Base-by-base conservation (phyloP, 2,888 invertebrate species). In the Papilio demoleus region DNA sequence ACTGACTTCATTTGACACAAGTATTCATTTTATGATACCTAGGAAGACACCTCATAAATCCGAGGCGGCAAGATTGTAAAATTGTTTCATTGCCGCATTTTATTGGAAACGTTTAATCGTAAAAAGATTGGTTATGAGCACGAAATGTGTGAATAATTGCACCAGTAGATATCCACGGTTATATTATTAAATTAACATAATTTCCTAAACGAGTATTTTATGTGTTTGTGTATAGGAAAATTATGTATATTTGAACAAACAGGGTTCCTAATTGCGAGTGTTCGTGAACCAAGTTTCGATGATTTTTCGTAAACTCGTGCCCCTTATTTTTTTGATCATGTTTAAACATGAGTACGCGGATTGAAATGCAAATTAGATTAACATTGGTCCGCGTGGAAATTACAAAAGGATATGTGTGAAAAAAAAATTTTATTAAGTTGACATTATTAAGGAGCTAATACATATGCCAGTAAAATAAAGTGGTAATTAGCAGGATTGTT, bases 291-390 rank as follows among this genome's bases (percentile, higher is more conserved):
- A 56, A 24, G 66, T 67, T 67, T 47, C 19, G 47, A 60, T 36
- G 66, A 60, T 53, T 56, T 53, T 62, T 67, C 62, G 58, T 63
- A 63, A 62, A 34, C 62, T 62, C 36, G 34, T 12, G 47, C 27
- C 56, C 24, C 31, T 11, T 36, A 12, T 4, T 45, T 62, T 68
- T 56, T 36, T 22, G n/a, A 6, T 63, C 34, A 56, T 63, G 47
- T 63, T 68, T 68, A 58, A 36, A 62, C 62, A 68, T 68, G 67
- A 58, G 56, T 36, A n/a, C 36, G 36, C 24, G 19, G 56, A 63
- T 61, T 60, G 60, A 67, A 56, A 68, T 68, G 58, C 53, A 62
- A 68, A 68, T 63, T 36, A 45, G 19, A 58, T 62, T 56, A 58
- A 22, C 40, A 56, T 56, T 62, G 56, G 59, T 53, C 17, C 62